Conservation (phyloP, 2,888 invertebrate species). For the Oasisia sp. region DNA sequence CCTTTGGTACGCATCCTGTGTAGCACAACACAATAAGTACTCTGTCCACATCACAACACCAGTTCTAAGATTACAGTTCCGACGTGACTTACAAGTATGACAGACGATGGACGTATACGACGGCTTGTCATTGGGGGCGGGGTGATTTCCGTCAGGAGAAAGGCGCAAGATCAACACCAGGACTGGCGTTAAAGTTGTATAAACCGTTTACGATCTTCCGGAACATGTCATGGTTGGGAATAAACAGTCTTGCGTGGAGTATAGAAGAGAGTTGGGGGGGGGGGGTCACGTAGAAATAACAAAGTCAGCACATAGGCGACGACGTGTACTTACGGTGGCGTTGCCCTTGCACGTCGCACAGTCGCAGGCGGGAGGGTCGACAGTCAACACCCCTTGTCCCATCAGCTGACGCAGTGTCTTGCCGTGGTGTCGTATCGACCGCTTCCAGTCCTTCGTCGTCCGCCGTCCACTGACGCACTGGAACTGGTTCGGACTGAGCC, state of each 20-base stretch:
- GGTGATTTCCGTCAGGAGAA: neutral
- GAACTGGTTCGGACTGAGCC: constrained; percentile 69
- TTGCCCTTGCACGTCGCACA: constrained; percentile 48
- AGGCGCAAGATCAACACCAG: neutral
- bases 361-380: constrained; percentile 64
- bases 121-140: neutral
- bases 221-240: neutral
- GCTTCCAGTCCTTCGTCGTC: constrained; percentile 68
- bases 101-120: neutral
- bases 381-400: constrained; percentile 66
- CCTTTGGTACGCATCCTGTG: neutral
- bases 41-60: no score
- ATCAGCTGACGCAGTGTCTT: constrained; percentile 67
- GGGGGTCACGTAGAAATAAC: neutral
- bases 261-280: neutral
- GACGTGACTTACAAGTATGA: no score
- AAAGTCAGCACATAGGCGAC: neutral
- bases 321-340: neutral
- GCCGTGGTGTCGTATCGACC: constrained; percentile 68
- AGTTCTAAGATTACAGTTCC: no score
- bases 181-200: neutral
- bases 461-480: constrained; percentile 68
- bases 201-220: neutral
- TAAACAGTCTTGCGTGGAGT: neutral
- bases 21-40: neutral